Conservation (phyloP, 2,888 invertebrate species). For the Lutraria lutraria region DNA sequence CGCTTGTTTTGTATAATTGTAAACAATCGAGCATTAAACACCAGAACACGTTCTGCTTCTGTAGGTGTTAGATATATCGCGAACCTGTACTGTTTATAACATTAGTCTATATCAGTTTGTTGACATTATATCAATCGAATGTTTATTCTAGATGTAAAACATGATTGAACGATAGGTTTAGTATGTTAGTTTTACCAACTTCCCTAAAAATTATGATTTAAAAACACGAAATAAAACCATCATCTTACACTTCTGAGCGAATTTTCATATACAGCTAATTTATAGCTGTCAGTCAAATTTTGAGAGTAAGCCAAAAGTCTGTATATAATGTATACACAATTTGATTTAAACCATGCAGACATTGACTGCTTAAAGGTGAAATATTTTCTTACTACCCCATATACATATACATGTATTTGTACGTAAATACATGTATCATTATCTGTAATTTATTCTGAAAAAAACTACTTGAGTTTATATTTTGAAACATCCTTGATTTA, state of each 20-base stretch:
- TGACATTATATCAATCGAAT: background rate
- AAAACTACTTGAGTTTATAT: too few relatives aligned
- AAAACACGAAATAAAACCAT: background rate
- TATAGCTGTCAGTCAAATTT: background rate
- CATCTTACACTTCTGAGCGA: background rate
- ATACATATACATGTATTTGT: too few relatives aligned
- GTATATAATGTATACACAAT: too few relatives aligned
- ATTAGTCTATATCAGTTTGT: conserved; percentile 3
- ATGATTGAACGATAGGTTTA: background rate
- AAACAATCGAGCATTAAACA: background rate
- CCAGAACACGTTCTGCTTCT: background rate
- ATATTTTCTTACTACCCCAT: too few relatives aligned
- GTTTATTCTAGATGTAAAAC: background rate
- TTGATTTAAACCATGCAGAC: too few relatives aligned
- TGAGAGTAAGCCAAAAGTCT: background rate
- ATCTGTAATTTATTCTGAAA: too few relatives aligned
- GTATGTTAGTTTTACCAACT: background rate
- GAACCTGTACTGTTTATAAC: background rate
- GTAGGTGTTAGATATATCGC: background rate
- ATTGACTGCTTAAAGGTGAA: too few relatives aligned
- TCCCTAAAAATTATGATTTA: background rate
- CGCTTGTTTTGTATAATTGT: background rate
- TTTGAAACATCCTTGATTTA: too few relatives aligned
- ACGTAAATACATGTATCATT: too few relatives aligned
- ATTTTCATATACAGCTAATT: background rate